phyloP scores from a whole-genome alignment of 2,797 vertebrate species.

The Nyctibius grandis region DNA sequence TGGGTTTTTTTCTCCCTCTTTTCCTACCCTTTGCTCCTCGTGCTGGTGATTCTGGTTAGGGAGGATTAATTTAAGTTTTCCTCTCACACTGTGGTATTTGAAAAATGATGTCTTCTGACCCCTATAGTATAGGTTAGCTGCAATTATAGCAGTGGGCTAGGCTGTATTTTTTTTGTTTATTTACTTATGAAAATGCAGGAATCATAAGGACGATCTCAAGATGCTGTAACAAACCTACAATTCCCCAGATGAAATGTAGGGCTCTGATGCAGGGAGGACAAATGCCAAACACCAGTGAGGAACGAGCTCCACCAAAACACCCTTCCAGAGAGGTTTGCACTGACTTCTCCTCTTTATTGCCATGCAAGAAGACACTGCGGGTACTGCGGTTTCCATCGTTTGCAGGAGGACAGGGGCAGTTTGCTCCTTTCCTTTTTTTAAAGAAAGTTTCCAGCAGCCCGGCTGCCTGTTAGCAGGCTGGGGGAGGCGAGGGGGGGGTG shows the following conservation, averaged over 20 bases:
- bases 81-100: neutral
- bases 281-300: too few species aligned
- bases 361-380: fast-evolving
- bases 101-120: neutral
- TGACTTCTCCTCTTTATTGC: neutral
- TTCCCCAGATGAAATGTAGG: fast-evolving
- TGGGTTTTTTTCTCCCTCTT: neutral
- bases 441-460: neutral
- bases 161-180: neutral
- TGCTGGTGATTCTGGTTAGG: neutral
- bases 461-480: fast-evolving
- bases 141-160: neutral
- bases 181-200: neutral
- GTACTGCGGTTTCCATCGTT: fast-evolving
- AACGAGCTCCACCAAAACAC: neutral
- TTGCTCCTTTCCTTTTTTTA: neutral
- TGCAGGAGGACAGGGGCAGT: fast-evolving
- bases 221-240: neutral
- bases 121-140: neutral
- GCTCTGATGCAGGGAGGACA: neutral
- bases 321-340: neutral
- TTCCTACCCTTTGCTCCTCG: neutral
- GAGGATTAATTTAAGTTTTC: neutral
- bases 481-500: too few species aligned
- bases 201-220: fast-evolving